Conservation (phyloP, 2,888 invertebrate species). For the Acanthosepion pharaonis region DNA sequence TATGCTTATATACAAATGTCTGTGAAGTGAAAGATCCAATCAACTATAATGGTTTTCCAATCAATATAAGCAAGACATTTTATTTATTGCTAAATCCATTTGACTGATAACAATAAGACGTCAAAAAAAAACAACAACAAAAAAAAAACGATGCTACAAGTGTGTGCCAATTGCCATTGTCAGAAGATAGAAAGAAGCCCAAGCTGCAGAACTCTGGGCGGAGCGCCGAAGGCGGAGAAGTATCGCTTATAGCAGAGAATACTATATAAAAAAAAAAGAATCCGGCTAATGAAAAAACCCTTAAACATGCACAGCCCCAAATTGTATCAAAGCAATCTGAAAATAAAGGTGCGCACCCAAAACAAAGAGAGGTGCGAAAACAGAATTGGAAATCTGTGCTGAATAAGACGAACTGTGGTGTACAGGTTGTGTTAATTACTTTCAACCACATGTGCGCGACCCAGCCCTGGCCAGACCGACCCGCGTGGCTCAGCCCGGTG, state of each 20-base stretch:
- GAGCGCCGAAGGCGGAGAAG: neutral
- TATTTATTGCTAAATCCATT: neutral
- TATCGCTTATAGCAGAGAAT: neutral
- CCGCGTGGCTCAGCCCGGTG: neutral
- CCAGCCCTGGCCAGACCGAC: neutral
- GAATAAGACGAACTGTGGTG: neutral
- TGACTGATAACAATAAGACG: neutral
- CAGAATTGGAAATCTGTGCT: neutral
- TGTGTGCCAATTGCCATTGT: neutral
- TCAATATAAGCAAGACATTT: neutral
- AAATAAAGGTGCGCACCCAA: neutral
- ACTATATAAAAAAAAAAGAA: neutral
- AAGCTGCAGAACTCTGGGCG: neutral
- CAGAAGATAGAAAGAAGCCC: neutral
- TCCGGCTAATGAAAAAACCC: neutral
- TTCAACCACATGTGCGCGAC: neutral
- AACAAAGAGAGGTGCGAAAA: slow-evolving; percentile 4
- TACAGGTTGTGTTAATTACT: neutral
- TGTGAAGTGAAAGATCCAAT: neutral
- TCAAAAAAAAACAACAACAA: neutral
- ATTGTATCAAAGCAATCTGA: neutral
- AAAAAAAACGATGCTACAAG: neutral
- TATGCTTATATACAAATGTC: neutral
- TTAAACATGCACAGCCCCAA: neutral
- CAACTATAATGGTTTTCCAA: neutral